Base-by-base conservation (phyloP, 2,888 invertebrate species). In the Fragum whitleyi region DNA sequence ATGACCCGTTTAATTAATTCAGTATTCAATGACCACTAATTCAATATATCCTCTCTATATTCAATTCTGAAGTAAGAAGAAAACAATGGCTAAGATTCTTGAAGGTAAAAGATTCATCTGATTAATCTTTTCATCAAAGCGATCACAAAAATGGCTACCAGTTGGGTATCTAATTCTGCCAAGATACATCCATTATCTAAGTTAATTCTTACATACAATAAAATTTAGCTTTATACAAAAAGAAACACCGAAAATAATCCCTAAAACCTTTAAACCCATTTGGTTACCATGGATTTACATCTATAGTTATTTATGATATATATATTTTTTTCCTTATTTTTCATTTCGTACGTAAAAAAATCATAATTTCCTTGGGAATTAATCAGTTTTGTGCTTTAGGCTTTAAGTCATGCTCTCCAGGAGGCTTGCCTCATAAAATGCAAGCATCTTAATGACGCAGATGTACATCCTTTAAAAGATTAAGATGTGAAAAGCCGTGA, bases 351-450 rank as follows among this genome's bases (percentile, higher is more conserved):
- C 42, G 23, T 39, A 39, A 28, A 42, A 32, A 62, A 62, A 62
- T 62, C 21, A 62, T 36, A 36, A 29, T 36, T 62, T 62, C 62
- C 62, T 36, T 47, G 47, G 47, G 47, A 65, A 32, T 42, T 65
- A 65, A 65, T 65, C 39, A 36, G 65, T 65, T 65, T 65, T 65
- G 65, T 65, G 65, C 65, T 65, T 65, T 65, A 36, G 65, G 65
- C 42, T 42, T 61, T 65, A 65, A 74, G 55, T 74, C 74, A 53
- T 6, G 6, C 74, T 74, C 74, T 36, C 53, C 65, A 32, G 74
- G 74, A 67, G 51, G 74, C 74, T 67, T 74, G 74, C 55, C 65
- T 65, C 67, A 74, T 74, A 65, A 74, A 65, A 74, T 74, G 55
- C 67, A 74, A 74, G 55, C 74, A 74, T 74, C 65, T 67, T 55